Percentiles rank a stretch among this genome's conserved stretches.
These are phyloP conservation scores for Ardeotis arabs DNA, from an alignment of 2,113 vertebrate species.

Conservation along the genomic window DNA sequence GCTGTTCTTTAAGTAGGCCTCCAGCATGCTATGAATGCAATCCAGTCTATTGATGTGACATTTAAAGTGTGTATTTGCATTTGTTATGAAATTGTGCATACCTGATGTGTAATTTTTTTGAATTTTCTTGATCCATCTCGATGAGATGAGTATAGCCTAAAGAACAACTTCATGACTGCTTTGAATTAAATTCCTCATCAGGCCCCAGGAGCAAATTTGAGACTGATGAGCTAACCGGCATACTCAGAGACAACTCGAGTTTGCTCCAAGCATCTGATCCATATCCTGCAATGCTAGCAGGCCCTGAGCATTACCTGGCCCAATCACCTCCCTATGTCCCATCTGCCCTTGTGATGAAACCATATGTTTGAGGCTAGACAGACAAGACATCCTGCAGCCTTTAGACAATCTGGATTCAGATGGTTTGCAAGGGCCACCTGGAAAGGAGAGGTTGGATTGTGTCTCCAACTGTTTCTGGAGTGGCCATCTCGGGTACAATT, in stretches of 20 bases:
- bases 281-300: background rate
- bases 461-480: background rate
- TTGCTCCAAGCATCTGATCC: background rate
- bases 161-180: background rate
- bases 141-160: background rate
- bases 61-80: background rate
- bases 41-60: background rate
- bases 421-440: background rate
- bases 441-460: background rate
- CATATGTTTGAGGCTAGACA: background rate
- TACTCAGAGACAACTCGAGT: background rate
- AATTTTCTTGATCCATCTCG: background rate
- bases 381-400: background rate
- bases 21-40: background rate
- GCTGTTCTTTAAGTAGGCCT: background rate
- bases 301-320: background rate
- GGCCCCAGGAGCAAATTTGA: background rate
- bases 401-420: background rate
- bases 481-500: background rate
- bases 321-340: background rate
- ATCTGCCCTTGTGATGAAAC: background rate
- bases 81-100: constrained; percentile 9
- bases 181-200: background rate
- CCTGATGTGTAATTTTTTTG: background rate
- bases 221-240: background rate